These are phyloP conservation scores for Solea solea DNA, from an alignment of 2,113 vertebrate species.

Conservation along the genomic window DNA sequence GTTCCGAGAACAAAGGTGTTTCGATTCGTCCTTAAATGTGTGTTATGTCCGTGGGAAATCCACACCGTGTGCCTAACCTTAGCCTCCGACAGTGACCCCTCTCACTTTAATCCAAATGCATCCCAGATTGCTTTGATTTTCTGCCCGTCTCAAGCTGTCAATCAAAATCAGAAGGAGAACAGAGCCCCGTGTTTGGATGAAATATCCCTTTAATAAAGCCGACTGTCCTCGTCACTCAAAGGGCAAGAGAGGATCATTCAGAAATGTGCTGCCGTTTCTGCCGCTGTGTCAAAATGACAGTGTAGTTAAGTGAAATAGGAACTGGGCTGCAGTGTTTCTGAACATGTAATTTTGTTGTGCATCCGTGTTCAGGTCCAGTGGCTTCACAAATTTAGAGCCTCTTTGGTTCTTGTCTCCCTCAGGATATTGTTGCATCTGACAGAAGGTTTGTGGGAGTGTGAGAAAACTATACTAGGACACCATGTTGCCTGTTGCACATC, in stretches of 20 bases:
- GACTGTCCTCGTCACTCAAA: slow-evolving; percentile 28
- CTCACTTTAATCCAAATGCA: slow-evolving; percentile 55
- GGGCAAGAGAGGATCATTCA: neutral
- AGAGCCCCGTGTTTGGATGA: slow-evolving; percentile 33
- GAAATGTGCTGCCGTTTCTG: slow-evolving; percentile 7
- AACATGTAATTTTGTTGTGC: slow-evolving; percentile 37
- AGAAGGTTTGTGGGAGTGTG: slow-evolving; percentile 78
- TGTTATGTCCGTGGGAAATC: slow-evolving; percentile 11
- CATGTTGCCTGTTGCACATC: slow-evolving; percentile 50
- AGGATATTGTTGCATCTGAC: slow-evolving; percentile 55
- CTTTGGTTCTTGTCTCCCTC: slow-evolving; percentile 33
- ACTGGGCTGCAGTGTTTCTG: slow-evolving; percentile 12
- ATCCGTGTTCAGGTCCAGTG: slow-evolving; percentile 26
- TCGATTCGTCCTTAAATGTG: slow-evolving; percentile 36
- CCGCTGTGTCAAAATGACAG: slow-evolving; percentile 23
- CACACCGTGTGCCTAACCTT: slow-evolving; percentile 39
- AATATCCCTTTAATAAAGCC: slow-evolving; percentile 61
- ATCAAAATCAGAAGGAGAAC: slow-evolving; percentile 47
- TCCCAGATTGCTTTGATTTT: slow-evolving; percentile 54
- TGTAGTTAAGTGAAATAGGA: slow-evolving; percentile 40
- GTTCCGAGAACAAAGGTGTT: slow-evolving; percentile 57
- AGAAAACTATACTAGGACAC: slow-evolving; percentile 68
- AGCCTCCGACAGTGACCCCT: slow-evolving; percentile 49
- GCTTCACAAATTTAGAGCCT: slow-evolving; percentile 55
- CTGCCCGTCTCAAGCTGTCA: slow-evolving; percentile 41